Conservation (phyloP, 2,113 vertebrate species). For the human (Homo sapiens) region GRCh38 chr5:50864001-50864500, state of each 20-base stretch:
- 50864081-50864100: neutral
- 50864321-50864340: neutral
- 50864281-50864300: neutral
- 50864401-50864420: neutral
- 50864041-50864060: neutral
- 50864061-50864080: neutral
- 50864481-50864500: neutral
- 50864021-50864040: neutral
- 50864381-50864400: neutral
- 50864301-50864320: rapidly evolving
- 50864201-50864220: neutral
- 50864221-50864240: neutral
- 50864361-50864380: neutral
- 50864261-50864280: neutral
- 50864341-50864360: neutral
- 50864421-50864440: neutral
- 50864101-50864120: neutral
- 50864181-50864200: neutral
- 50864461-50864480: neutral
- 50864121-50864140: neutral
- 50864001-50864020: neutral
- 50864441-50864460: neutral
- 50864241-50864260: neutral
- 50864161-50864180: neutral
- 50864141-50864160: no score